Conservation (phyloP, 2,113 vertebrate genomes). For the Heterotilapia buettikoferi region DNA sequence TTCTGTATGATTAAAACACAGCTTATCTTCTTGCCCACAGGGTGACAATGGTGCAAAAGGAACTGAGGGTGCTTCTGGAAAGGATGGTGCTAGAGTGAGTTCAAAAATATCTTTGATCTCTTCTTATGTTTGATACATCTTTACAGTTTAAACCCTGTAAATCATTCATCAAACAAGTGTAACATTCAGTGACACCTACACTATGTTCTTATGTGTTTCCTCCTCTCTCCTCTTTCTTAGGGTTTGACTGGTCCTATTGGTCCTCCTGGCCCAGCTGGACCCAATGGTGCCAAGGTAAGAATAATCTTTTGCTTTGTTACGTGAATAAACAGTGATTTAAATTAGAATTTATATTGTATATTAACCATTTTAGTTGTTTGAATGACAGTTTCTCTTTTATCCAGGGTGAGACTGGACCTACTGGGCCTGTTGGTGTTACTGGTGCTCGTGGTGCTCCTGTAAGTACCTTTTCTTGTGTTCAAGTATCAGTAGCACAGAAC, state of each 20-base stretch:
- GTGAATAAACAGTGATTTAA: not conserved
- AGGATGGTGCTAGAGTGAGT: constrained; percentile 90
- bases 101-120: not conserved
- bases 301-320: not conserved
- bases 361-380: not conserved
- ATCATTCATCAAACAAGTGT: not conserved
- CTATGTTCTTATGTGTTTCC: not conserved
- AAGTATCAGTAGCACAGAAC: not conserved
- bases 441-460: constrained; percentile 91
- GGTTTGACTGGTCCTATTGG: constrained; percentile 95
- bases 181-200: not conserved
- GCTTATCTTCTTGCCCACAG: constrained; percentile 56
- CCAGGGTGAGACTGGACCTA: constrained; percentile 87
- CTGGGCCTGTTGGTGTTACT: constrained; percentile 78
- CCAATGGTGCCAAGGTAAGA: constrained; percentile 92
- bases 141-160: not conserved
- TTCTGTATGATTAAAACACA: not conserved
- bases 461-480: constrained; percentile 53
- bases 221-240: constrained; percentile 53
- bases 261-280: constrained; percentile 87
- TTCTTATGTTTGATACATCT: not conserved
- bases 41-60: constrained; percentile 93
- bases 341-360: not conserved
- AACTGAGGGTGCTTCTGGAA: constrained; percentile 90
- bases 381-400: not conserved